These are phyloP conservation scores for Drosophila prosaltans DNA, from an alignment of 1,140 invertebrate genomes.

Conservation along the genomic window DNA sequence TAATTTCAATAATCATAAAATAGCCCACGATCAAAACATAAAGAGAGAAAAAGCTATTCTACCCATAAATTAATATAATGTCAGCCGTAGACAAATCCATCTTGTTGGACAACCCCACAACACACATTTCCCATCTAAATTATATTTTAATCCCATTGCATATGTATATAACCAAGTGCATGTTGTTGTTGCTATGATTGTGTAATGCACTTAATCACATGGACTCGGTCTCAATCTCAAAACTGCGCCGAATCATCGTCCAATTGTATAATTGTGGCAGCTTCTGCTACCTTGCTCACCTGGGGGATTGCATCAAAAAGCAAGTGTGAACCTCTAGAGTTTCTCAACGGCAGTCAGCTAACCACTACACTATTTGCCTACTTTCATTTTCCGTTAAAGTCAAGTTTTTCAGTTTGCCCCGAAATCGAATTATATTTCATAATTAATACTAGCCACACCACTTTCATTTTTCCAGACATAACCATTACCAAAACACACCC, in stretches of 20 bases:
- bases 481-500: constrained; percentile 51
- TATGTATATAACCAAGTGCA: neutral
- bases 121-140: constrained; percentile 4
- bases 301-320: constrained; percentile 27
- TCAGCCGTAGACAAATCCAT: neutral
- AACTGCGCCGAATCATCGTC: constrained; percentile 57
- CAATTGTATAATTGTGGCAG: constrained; percentile 56
- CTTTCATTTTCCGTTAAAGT: constrained; percentile 58
- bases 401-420: constrained; percentile 40
- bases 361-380: constrained; percentile 31
- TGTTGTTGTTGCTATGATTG: constrained; percentile 32
- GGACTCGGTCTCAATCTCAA: constrained; percentile 13
- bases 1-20: neutral
- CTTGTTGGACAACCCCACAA: neutral
- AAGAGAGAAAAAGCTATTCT: neutral
- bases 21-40: neutral
- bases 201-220: constrained; percentile 42
- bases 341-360: constrained; percentile 18
- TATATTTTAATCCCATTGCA: neutral
- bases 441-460: constrained; percentile 58
- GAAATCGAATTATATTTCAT: constrained; percentile 63
- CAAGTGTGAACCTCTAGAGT: constrained; percentile 55
- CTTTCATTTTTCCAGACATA: constrained; percentile 62
- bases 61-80: neutral
- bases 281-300: constrained; percentile 24